These are phyloP conservation scores for Crenuchus spilurus DNA, from an alignment of 2,797 vertebrate genomes.

Conservation along the genomic window DNA sequence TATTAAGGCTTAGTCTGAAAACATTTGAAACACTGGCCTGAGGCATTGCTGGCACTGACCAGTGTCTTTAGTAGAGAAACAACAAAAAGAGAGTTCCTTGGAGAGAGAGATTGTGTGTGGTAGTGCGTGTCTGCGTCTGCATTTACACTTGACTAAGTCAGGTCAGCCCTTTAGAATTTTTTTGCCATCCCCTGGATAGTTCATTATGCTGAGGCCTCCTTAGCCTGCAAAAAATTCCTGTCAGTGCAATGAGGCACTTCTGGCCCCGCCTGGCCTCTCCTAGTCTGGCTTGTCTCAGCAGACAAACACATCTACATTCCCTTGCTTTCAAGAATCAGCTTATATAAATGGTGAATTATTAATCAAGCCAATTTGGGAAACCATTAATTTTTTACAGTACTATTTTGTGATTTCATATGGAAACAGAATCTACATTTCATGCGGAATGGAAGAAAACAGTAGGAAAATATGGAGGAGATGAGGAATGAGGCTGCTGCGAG, in stretches of 20 bases:
- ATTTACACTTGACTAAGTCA: conserved; percentile 32
- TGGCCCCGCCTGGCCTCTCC: background rate
- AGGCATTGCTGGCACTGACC: background rate
- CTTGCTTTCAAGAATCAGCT: conserved; percentile 23
- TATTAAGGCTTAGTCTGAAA: background rate
- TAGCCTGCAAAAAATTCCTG: conserved; percentile 14
- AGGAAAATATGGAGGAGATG: background rate
- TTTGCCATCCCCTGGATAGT: conserved; percentile 18
- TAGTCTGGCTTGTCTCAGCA: background rate
- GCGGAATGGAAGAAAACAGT: conserved; percentile 21
- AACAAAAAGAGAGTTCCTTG: background rate
- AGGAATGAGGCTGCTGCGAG: background rate
- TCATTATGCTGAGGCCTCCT: conserved; percentile 41
- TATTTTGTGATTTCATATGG: conserved; percentile 32
- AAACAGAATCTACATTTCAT: conserved; percentile 41
- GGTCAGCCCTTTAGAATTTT: conserved; percentile 24
- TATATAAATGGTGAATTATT: conserved; percentile 51
- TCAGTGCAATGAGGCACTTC: conserved; percentile 26
- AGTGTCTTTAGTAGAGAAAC: conserved; percentile 14
- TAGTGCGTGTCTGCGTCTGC: conserved; percentile 13
- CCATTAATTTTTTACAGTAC: conserved; percentile 50
- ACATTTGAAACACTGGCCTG: background rate
- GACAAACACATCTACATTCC: conserved; percentile 10
- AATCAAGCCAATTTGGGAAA: conserved; percentile 48
- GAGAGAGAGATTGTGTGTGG: conserved; percentile 1